Conservation (phyloP, 2,113 vertebrate genomes). For the Micromys minutus region DNA sequence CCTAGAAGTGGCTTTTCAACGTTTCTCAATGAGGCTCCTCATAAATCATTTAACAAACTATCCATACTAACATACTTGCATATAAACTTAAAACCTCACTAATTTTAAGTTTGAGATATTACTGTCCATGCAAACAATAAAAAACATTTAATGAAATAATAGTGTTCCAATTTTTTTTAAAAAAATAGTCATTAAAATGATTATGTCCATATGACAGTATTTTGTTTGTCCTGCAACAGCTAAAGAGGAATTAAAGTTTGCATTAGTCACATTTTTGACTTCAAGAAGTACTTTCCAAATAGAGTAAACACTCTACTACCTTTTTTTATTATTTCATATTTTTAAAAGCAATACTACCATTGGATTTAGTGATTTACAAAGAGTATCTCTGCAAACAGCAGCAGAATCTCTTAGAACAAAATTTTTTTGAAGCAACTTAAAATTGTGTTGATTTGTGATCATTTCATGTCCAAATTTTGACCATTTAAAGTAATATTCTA, state of each 20-base stretch:
- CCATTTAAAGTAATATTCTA: not conserved
- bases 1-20: not conserved
- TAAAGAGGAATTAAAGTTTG: not conserved
- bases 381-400: not conserved
- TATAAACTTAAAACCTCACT: not conserved
- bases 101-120: not conserved
- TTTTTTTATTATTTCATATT: constrained; percentile 22
- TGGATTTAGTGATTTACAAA: not conserved
- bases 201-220: not conserved
- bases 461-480: constrained; percentile 10
- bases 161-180: not conserved
- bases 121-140: not conserved
- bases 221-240: not conserved
- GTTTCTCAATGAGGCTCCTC: not conserved
- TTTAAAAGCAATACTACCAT: not conserved
- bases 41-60: not conserved
- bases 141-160: not conserved
- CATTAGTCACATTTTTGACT: not conserved
- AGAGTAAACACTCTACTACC: not conserved
- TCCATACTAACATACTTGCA: not conserved
- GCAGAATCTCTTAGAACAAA: not conserved
- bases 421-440: not conserved
- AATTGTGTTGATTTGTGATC: constrained; percentile 28
- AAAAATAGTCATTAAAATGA: constrained; percentile 15
- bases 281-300: not conserved